These are phyloP conservation scores for Trogon surrucura DNA, from an alignment of 2,113 vertebrate genomes.

Conservation along the genomic window DNA sequence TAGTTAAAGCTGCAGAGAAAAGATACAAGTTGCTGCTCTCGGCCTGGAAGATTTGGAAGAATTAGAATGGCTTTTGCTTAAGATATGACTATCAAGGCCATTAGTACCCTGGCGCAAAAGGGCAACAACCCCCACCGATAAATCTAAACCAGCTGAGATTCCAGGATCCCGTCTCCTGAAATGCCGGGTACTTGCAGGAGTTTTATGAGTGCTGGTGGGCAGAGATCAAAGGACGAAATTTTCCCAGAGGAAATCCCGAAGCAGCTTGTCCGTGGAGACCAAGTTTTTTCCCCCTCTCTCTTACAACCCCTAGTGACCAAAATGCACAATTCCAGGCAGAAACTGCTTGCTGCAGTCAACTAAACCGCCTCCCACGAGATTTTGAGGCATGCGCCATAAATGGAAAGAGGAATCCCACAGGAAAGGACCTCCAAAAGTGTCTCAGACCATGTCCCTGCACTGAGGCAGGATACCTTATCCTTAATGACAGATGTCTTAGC, in stretches of 20 bases:
- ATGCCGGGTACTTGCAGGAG: background rate
- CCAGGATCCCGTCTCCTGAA: background rate
- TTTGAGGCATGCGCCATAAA: background rate
- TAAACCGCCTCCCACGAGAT: background rate
- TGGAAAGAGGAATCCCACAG: background rate
- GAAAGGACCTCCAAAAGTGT: background rate
- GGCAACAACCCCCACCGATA: background rate
- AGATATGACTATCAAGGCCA: background rate
- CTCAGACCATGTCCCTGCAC: background rate
- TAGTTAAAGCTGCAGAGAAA: background rate
- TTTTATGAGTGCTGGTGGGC: background rate
- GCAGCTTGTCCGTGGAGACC: background rate
- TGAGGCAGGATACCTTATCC: background rate
- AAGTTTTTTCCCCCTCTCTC: background rate
- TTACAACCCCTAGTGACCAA: slow-evolving; percentile 4
- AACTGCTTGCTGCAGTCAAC: background rate
- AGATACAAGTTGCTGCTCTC: background rate
- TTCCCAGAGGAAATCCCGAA: background rate
- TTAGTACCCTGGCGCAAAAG: background rate
- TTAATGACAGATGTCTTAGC: background rate
- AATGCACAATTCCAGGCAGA: background rate
- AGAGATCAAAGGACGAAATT: background rate
- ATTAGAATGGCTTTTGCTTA: background rate
- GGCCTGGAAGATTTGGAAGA: background rate
- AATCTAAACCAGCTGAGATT: background rate